A percentile compares a stretch with the other conserved stretches of the same genome.
These are phyloP conservation scores for Meloe dianella DNA, from an alignment of 2,888 invertebrate species.

Conservation along the genomic window DNA sequence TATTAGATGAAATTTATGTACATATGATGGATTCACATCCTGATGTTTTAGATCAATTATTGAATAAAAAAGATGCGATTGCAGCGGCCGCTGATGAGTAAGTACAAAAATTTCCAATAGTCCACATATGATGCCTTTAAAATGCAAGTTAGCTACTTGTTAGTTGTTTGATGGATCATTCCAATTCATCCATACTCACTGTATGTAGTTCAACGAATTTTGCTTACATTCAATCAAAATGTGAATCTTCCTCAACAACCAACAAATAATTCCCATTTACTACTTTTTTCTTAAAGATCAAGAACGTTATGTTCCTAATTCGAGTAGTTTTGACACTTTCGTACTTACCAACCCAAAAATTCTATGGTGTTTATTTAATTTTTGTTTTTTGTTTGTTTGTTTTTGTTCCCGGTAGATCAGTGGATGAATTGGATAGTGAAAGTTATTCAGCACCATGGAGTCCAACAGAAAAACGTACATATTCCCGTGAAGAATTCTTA, in stretches of 20 bases:
- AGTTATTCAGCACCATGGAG: slow-evolving; percentile 58
- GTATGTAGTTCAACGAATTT: no score
- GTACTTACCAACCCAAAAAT: no score
- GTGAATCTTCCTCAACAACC: no score
- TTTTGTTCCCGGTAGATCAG: slow-evolving; percentile 44
- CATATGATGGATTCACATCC: slow-evolving; percentile 86
- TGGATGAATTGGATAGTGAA: slow-evolving; percentile 61
- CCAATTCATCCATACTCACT: no score
- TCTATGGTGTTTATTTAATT: neutral
- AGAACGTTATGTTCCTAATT: no score
- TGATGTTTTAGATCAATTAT: slow-evolving; percentile 74
- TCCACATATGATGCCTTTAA: no score
- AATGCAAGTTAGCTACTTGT: no score
- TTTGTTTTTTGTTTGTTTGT: slow-evolving; percentile 17
- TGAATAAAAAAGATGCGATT: slow-evolving; percentile 59
- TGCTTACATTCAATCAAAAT: no score
- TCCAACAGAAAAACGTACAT: slow-evolving; percentile 63
- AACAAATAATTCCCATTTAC: no score
- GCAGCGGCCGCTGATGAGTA: slow-evolving; percentile 59
- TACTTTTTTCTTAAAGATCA: no score
- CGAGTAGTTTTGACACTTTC: no score
- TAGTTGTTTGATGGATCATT: no score
- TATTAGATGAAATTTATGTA: slow-evolving; percentile 85
- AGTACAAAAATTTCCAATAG: slow-evolving; percentile 37
- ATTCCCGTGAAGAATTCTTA: slow-evolving; percentile 78